Evolutionary conservation across 2,113 vertebrate genomes (phyloP).

Genomic region (Amphiprion ocellaris): DNA sequence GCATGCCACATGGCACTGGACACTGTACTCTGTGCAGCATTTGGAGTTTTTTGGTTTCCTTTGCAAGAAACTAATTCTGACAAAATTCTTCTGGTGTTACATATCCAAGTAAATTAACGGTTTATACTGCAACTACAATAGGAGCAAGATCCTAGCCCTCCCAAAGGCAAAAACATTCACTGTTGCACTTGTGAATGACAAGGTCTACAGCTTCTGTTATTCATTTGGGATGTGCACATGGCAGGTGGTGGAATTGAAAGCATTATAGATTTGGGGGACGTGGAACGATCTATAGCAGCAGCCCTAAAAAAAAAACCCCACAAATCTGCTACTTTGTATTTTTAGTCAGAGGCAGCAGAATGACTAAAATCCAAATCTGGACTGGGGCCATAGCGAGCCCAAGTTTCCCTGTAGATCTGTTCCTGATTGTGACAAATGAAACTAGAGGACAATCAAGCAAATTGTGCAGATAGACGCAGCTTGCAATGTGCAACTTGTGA

Average conservation of each 20-base stretch:
- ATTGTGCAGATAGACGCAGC: conserved; percentile 46
- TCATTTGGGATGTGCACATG: not conserved
- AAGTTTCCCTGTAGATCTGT: conserved; percentile 23
- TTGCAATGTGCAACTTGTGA: conserved; percentile 49
- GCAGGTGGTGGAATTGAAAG: not conserved
- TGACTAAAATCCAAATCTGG: conserved; percentile 12
- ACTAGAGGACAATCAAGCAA: conserved; percentile 53
- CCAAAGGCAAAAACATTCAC: not conserved
- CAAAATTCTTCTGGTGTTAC: no score
- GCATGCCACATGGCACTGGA: no score
- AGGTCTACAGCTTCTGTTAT: not conserved
- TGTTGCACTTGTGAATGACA: not conserved
- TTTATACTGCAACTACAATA: not conserved
- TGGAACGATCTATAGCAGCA: not conserved
- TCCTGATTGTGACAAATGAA: conserved; percentile 59
- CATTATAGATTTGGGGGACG: not conserved
- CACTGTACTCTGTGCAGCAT: no score
- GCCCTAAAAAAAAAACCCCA: not conserved
- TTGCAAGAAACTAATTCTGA: no score
- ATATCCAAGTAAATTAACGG: no score
- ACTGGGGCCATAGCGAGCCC: conserved; percentile 17
- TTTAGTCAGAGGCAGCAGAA: conserved; percentile 1
- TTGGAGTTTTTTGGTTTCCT: no score
- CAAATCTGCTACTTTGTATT: not conserved
- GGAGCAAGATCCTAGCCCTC: not conserved